phyloP scores from a whole-genome alignment of 2,888 invertebrate species.

The Sesamia inferens region DNA sequence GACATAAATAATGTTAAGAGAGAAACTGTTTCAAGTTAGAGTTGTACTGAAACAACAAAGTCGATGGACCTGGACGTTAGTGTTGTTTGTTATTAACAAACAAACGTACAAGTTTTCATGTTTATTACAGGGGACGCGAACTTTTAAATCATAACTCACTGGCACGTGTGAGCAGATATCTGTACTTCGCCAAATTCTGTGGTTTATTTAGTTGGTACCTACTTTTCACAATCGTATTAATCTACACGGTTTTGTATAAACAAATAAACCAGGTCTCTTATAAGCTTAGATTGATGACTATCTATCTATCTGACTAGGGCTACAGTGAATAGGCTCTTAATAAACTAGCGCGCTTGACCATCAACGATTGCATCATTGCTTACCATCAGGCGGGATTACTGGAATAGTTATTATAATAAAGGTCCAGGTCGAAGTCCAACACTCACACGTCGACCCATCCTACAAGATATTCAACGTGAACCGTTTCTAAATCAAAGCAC shows the following conservation, averaged over 20 bases:
- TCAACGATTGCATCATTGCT: no score
- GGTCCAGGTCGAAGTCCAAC: background rate
- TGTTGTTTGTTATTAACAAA: conserved; percentile 55
- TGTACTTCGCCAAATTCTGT: background rate
- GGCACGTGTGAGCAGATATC: conserved; percentile 2
- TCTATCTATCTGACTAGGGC: background rate
- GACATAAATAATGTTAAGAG: conserved; percentile 63
- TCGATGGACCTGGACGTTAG: conserved; percentile 56
- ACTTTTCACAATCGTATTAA: background rate
- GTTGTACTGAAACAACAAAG: conserved; percentile 48
- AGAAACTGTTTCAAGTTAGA: conserved; percentile 48
- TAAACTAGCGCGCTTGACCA: no score
- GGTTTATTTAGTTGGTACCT: background rate
- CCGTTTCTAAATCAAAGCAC: conserved; percentile 5
- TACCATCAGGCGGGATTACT: background rate
- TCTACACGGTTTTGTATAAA: background rate
- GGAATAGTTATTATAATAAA: background rate
- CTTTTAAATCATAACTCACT: conserved; percentile 42
- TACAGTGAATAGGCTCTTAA: no score
- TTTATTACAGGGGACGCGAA: conserved; percentile 44
- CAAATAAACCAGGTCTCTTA: background rate
- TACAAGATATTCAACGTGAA: background rate
- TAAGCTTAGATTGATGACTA: background rate
- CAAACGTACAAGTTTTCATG: conserved; percentile 54
- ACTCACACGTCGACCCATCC: background rate